A percentile compares a stretch with the other conserved stretches of the same genome.
Conservation (phyloP, 2,888 invertebrate genomes). For the Hofmannophila pseudospretella region DNA sequence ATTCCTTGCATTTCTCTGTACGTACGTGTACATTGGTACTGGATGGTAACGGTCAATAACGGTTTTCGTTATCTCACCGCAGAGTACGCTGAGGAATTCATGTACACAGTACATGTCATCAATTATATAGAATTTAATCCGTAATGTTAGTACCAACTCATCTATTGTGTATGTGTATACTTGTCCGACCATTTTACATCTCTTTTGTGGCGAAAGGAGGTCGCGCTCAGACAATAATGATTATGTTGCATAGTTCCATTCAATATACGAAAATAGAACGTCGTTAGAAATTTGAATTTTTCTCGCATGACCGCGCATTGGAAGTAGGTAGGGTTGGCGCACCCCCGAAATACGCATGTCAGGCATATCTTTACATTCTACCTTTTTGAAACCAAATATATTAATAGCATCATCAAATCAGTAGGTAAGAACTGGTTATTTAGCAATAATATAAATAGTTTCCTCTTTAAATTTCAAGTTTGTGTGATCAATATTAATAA, state of each 20-base stretch:
- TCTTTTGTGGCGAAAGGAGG: slow-evolving; percentile 16
- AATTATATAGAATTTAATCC: slow-evolving; percentile 14
- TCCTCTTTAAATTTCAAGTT: background rate
- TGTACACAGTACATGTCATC: slow-evolving; percentile 10
- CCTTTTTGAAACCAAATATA: too few species aligned
- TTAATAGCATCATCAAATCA: too few species aligned
- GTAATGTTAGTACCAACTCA: background rate
- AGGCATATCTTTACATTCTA: too few species aligned
- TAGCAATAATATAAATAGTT: too few species aligned
- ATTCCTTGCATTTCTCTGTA: slow-evolving; percentile 1
- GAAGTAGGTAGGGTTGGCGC: slow-evolving; percentile 27
- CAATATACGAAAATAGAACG: slow-evolving; percentile 29
- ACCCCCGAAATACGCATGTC: slow-evolving; percentile 23
- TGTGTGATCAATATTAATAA: slow-evolving; percentile 1
- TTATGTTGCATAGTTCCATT: slow-evolving; percentile 45
- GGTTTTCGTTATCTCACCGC: slow-evolving; percentile 13
- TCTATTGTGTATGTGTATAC: slow-evolving; percentile 5
- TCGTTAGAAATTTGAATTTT: slow-evolving; percentile 29
- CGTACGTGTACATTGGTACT: slow-evolving; percentile 3
- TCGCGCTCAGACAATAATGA: slow-evolving; percentile 17
- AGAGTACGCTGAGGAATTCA: slow-evolving; percentile 12
- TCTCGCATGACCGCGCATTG: slow-evolving; percentile 29
- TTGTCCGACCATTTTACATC: slow-evolving; percentile 6
- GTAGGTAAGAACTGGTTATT: too few species aligned
- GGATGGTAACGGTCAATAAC: slow-evolving; percentile 20